Evolutionary conservation across 2,797 vertebrate genomes (phyloP).

Genomic region (Pseudomugil gertrudae): DNA sequence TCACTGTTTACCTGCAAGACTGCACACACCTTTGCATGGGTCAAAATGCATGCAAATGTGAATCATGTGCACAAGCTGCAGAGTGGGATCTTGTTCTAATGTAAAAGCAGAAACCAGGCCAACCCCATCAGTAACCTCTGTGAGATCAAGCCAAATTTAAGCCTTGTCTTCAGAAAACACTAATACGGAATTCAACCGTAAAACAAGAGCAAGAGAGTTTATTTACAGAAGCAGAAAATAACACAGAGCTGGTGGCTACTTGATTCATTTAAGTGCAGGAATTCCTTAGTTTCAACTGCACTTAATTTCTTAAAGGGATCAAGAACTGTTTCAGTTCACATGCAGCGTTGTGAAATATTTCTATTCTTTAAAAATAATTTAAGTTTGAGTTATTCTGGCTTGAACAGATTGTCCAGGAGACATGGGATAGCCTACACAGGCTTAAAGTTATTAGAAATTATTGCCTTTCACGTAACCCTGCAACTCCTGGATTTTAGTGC

Average conservation of each 20-base stretch:
- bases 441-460: constrained; percentile 12
- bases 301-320: background rate
- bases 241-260: background rate
- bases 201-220: background rate
- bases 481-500: constrained; percentile 2
- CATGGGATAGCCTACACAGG: background rate
- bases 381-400: constrained; percentile 7
- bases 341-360: background rate
- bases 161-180: background rate
- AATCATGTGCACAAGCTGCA: background rate
- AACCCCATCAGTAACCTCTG: background rate
- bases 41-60: background rate
- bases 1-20: background rate
- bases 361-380: background rate
- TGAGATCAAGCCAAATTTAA: background rate
- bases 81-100: background rate
- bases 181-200: background rate
- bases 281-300: background rate
- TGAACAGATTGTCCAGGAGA: background rate
- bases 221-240: background rate
- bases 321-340: constrained; percentile 5
- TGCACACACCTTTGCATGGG: background rate
- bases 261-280: background rate
- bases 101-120: background rate
- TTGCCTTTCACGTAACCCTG: constrained; percentile 16